These are phyloP conservation scores for Eurystomus glaucurus DNA, from an alignment of 2,797 vertebrate species.

Conservation along the genomic window DNA sequence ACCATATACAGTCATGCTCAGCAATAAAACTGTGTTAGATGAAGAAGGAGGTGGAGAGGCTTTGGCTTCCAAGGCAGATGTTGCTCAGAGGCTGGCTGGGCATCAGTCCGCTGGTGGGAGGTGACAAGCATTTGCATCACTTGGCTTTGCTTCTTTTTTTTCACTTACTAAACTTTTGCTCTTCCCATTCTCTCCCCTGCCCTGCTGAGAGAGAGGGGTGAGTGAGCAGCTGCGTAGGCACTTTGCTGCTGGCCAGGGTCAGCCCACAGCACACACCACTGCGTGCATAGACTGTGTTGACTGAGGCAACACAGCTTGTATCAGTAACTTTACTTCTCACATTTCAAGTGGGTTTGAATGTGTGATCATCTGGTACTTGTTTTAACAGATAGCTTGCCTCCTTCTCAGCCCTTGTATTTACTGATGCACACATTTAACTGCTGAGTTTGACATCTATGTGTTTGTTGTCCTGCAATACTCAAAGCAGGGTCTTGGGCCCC, in stretches of 20 bases:
- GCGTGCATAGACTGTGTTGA: not conserved
- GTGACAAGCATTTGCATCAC: not conserved
- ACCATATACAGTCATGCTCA: accelerated
- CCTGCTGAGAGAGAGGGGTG: not conserved
- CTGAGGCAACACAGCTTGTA: too few relatives aligned
- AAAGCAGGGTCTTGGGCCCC: not conserved
- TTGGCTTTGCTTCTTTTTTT: not conserved
- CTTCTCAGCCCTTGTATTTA: not conserved
- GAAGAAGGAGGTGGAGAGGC: not conserved
- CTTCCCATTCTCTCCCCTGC: not conserved
- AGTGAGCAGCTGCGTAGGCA: not conserved
- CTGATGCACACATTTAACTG: not conserved
- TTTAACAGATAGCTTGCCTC: not conserved
- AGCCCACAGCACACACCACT: not conserved
- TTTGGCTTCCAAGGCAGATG: not conserved
- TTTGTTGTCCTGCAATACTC: not conserved
- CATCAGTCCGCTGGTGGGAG: not conserved
- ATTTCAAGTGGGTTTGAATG: not conserved
- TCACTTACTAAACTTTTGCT: not conserved
- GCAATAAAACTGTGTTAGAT: not conserved
- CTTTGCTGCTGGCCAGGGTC: not conserved
- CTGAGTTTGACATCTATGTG: not conserved
- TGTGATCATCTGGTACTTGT: not conserved
- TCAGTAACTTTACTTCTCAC: not conserved
- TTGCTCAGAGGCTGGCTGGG: not conserved